phyloP scores from a whole-genome alignment of 2,113 vertebrate species.

The Engraulis encrasicolus region DNA sequence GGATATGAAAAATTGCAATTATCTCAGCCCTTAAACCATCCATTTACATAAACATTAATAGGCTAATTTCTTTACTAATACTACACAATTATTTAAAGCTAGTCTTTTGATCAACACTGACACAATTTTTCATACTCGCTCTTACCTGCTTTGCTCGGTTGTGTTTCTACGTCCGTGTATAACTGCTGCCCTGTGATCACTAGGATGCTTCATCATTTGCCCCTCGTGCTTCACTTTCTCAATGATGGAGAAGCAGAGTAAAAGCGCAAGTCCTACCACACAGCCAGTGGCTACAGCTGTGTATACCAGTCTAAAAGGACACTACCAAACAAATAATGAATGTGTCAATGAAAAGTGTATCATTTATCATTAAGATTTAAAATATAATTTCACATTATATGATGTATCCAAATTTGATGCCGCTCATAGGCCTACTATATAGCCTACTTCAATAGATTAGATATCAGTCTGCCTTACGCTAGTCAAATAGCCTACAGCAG shows the following conservation, averaged over 20 bases:
- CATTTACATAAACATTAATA: no score
- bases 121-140: background rate
- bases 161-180: background rate
- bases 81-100: background rate
- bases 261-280: constrained; percentile 61
- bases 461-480: no score
- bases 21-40: no score
- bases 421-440: no score
- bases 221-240: constrained; percentile 51
- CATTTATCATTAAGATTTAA: background rate
- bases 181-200: background rate
- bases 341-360: no score
- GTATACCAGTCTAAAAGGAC: background rate
- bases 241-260: constrained; percentile 66
- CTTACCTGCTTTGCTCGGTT: constrained; percentile 69
- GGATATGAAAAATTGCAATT: no score
- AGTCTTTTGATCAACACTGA: no score
- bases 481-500: no score
- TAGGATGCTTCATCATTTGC: background rate
- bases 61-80: no score
- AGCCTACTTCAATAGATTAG: no score
- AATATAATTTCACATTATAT: no score
- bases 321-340: background rate
- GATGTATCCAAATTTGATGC: no score
- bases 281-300: constrained; percentile 54